Conservation (phyloP, 2,797 vertebrate species). For the Pyrocephalus nanus region DNA sequence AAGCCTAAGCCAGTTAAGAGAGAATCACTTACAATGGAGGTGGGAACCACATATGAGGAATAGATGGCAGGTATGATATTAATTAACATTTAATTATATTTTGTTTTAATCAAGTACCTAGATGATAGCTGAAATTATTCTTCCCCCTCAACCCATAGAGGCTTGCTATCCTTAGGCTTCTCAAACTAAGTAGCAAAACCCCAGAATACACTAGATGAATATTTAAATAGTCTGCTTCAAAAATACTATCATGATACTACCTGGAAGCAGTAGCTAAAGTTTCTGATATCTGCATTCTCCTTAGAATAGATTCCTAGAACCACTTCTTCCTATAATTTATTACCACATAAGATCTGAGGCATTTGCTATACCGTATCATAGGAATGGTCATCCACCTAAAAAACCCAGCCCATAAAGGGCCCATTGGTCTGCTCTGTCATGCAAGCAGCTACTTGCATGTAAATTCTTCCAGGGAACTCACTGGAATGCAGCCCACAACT, state of each 20-base stretch:
- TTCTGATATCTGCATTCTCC: not conserved
- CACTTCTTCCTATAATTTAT: not conserved
- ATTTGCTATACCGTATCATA: not conserved
- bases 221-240: not conserved
- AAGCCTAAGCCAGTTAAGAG: not conserved
- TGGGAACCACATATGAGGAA: not conserved
- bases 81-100: slow-evolving; percentile 23
- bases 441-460: not conserved
- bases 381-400: not conserved
- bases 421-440: not conserved
- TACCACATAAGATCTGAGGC: not conserved
- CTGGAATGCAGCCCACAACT: not conserved
- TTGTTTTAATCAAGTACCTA: not conserved
- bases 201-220: not conserved
- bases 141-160: not conserved
- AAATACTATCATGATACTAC: not conserved
- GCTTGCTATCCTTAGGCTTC: not conserved
- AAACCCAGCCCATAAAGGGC: not conserved
- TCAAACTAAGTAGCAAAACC: not conserved
- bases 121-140: not conserved
- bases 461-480: not conserved
- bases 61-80: not conserved
- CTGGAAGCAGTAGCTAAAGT: not conserved
- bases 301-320: not conserved
- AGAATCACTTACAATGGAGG: not conserved